These are phyloP conservation scores for Callipepla californica DNA, from an alignment of 2,113 vertebrate genomes.

Conservation along the genomic window DNA sequence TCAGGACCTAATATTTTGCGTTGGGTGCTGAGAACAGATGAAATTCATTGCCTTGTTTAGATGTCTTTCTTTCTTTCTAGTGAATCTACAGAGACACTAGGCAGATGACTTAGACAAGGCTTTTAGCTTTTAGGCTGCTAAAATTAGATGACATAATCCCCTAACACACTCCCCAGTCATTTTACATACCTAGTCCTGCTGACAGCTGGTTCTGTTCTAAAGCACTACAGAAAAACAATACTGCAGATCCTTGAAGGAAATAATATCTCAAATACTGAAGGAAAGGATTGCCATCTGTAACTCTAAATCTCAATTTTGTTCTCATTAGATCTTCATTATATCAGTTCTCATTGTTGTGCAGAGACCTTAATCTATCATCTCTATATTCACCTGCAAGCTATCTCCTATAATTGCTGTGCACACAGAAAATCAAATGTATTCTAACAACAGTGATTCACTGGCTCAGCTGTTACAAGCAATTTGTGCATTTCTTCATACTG, in stretches of 20 bases:
- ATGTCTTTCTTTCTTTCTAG: background rate
- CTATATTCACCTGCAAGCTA: conserved; percentile 66
- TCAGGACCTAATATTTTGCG: background rate
- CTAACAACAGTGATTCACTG: conserved; percentile 63
- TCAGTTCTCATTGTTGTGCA: conserved; percentile 39
- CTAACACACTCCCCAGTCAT: background rate
- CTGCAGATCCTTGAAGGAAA: conserved; percentile 52
- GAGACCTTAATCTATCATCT: conserved; percentile 49
- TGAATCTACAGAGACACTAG: background rate
- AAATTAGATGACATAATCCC: conserved; percentile 29
- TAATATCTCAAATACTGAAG: conserved; percentile 20
- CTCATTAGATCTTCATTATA: conserved; percentile 64
- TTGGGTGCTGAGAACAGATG: background rate
- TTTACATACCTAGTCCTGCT: conserved; percentile 18
- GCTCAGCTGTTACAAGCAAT: conserved; percentile 59
- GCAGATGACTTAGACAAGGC: background rate
- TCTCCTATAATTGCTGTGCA: conserved; percentile 58
- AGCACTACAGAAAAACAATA: conserved; percentile 25
- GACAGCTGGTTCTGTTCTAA: conserved; percentile 50
- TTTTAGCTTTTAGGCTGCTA: conserved; percentile 17
- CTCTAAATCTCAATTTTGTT: conserved; percentile 56
- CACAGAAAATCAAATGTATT: conserved; percentile 65
- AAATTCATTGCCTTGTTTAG: background rate
- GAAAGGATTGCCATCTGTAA: conserved; percentile 62
- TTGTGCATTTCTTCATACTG: conserved; percentile 25